Evolutionary conservation across 2,797 vertebrate species (phyloP), one percentile per base, ranked within the genome.

Genomic region (Bovichtus diacanthus): DNA sequence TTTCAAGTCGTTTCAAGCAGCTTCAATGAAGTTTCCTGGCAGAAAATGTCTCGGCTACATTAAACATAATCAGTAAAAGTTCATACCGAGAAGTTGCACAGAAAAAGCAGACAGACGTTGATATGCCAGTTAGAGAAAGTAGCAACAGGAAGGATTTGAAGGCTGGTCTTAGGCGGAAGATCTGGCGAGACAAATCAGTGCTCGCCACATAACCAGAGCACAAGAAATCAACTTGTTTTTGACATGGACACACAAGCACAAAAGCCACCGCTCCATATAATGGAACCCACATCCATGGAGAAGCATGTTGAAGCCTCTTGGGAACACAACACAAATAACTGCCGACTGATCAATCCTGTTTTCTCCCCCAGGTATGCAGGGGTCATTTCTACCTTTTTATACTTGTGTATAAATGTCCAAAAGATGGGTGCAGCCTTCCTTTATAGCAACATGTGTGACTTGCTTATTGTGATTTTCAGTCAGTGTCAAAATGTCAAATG

Each of bases 311-410:
- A 55, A 36, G 7, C 50, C 44, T 61, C 39, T 29, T 69, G 67
- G 56, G 47, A 81, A 59, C 75, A 74, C 34, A 34, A 72, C 47
- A 55, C 49, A 49, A 73, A 76, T 43, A 76, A 85, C 87, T 90
- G 88, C 84, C 83, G 19, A 63, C 61, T 43, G 43, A 69, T 74
- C 63, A 21, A 41, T 68, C 70, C 61, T 38, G 13, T 59, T 78
- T 74, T 76, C 54, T 50, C 60, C 72, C 68, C 68, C 49, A 49
- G 31, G 70, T 39, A 27, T 43, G 15, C 49, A 39, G 64, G 72
- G 71, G 58, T 70, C 70, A 73, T 88, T 90, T 90, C 68, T 90
- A 88, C 55, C 46, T 87, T 91, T 90, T 87, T 87, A 67, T 85
- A 82, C 74, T 46, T 78, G 51, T 79, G 51, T 66, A 80, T 67